phyloP scores from a whole-genome alignment of 2,797 vertebrate genomes.

The Moxostoma hubbsi region DNA sequence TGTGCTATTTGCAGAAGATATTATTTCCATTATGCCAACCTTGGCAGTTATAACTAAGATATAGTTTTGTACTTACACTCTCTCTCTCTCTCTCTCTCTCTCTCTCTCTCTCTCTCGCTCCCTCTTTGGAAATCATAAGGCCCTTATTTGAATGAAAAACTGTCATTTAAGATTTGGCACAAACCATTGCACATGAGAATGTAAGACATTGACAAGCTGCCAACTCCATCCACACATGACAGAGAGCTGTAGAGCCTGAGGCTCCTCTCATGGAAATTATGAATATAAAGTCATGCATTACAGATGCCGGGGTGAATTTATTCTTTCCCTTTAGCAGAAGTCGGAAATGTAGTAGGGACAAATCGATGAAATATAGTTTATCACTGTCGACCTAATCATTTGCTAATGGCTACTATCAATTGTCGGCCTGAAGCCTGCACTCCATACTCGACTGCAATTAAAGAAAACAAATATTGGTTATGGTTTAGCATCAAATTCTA shows the following conservation, averaged over 20 bases:
- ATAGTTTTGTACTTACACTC: background rate
- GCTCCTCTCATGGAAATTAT: constrained; percentile 74
- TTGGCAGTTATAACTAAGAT: constrained; percentile 38
- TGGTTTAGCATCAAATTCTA: constrained; percentile 75
- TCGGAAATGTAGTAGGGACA: constrained; percentile 78
- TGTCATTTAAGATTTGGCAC: constrained; percentile 74
- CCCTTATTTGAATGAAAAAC: constrained; percentile 77
- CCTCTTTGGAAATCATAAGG: constrained; percentile 76
- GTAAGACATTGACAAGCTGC: constrained; percentile 72
- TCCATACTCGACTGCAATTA: constrained; percentile 77
- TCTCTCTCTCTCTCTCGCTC: constrained; percentile 29
- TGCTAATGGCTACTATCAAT: constrained; percentile 85
- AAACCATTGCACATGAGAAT: constrained; percentile 67
- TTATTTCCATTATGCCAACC: constrained; percentile 64
- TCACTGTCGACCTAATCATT: constrained; percentile 84
- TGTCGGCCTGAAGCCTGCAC: constrained; percentile 72
- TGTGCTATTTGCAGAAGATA: constrained; percentile 69
- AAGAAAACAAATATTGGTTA: constrained; percentile 76
- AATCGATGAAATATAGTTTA: constrained; percentile 82
- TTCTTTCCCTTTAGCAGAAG: constrained; percentile 78
- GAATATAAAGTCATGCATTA: constrained; percentile 82
- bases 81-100: background rate
- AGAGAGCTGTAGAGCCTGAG: constrained; percentile 67
- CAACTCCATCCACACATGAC: constrained; percentile 66
- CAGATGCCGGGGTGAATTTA: constrained; percentile 80